Evolutionary conservation across 2,888 invertebrate species (phyloP), one percentile per base, ranked within the genome.

Genomic region (Eilema caniola): DNA sequence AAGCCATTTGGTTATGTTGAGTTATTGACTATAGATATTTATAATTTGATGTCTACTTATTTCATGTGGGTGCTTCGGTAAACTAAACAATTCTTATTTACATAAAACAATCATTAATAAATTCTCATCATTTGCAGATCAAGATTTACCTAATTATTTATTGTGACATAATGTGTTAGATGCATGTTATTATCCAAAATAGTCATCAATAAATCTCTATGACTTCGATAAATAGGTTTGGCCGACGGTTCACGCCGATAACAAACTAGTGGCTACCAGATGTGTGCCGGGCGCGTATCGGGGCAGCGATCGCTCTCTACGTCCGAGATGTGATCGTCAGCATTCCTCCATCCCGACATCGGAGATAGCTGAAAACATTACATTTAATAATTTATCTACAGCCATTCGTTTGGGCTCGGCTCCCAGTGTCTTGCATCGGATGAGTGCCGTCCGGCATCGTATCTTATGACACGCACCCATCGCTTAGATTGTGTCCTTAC

Each of bases 151-250:
- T 85, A 86, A 86, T 88, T 86, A 89, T 88, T 88, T 86, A 88
- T 84, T 82, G 85, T 86, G 86, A 87, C 87, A 86, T 86, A 87
- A 88, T 86, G 84, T 90, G 89, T 90, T 85, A 87, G 80, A 89
- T 81, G 86, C 84, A 85, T 88, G 87, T 89, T 89, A 89, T 89
- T 89, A 86, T 87, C 85, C 87, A 86, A 88, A 90, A 89, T 88
- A 86, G 85, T 77, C 80, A 83, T 88, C 86, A 83, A 91, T 92
- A 91, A 91, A 92, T 92, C 91, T 90, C 86, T 83, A 82, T 90
- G 91, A 92, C 91, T 91, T 88, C 89, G 91, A 91, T 91, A 90
- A 90, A 92, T 92, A 89, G 89, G 89, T 88, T 88, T 85, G 85
- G 86, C 84, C 80, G 85, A 85, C 83, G 89, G 88, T 90, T 90